Evolutionary conservation across 2,888 invertebrate genomes (phyloP).

Genomic region (Tyria jacobaeae): DNA sequence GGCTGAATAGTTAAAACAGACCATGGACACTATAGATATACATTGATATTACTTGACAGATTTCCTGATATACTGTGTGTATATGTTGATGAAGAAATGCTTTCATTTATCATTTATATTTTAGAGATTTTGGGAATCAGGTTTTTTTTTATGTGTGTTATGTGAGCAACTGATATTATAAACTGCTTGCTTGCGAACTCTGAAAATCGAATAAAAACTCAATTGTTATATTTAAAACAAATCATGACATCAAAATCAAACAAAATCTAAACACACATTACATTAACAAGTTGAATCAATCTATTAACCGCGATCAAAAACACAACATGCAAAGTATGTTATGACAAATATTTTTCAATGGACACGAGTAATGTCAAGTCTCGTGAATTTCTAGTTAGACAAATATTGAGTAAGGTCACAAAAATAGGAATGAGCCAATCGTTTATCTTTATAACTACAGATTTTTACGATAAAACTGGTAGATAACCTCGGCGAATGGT

Average conservation of each 20-base stretch:
- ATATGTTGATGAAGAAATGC: too few relatives aligned
- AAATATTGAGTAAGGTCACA: constrained; percentile 32
- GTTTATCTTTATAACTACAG: constrained; percentile 25
- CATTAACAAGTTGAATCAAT: constrained; percentile 14
- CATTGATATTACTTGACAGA: too few relatives aligned
- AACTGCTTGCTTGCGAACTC: too few relatives aligned
- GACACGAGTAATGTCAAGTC: constrained; percentile 29
- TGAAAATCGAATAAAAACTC: too few relatives aligned
- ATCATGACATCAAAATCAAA: constrained; percentile 3
- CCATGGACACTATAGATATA: background rate
- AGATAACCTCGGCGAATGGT: background rate
- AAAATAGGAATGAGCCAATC: constrained; percentile 35
- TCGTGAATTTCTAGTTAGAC: constrained; percentile 28
- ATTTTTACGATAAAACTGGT: background rate
- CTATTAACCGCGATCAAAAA: constrained; percentile 7
- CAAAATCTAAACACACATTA: constrained; percentile 8
- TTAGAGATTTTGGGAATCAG: too few relatives aligned
- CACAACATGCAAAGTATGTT: constrained; percentile 22
- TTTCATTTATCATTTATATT: too few relatives aligned
- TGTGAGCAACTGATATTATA: too few relatives aligned
- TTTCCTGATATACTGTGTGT: too few relatives aligned
- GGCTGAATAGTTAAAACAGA: too few relatives aligned
- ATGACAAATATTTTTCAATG: constrained; percentile 22
- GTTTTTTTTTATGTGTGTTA: too few relatives aligned
- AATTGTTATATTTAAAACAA: too few relatives aligned